A percentile compares a stretch with the other conserved stretches of the same genome.
Conservation (phyloP, 2,113 vertebrate species). For the Monopterus albus region DNA sequence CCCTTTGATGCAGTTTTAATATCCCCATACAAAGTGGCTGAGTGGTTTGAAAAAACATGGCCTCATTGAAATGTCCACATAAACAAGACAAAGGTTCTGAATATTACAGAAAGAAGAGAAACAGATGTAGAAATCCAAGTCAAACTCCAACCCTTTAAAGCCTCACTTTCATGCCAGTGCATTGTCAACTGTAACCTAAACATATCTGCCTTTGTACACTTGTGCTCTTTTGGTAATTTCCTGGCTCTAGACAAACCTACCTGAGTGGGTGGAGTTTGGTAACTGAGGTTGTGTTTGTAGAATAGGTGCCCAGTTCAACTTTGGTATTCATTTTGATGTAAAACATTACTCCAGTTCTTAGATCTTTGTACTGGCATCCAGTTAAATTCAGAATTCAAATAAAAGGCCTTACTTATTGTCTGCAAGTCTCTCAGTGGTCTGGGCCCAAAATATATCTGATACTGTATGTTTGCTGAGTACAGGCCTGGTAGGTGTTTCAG, state of each 20-base stretch:
- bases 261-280: background rate
- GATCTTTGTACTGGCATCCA: too few species aligned
- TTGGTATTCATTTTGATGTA: background rate
- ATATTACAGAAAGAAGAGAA: constrained; percentile 1
- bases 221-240: background rate
- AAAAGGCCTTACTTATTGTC: too few species aligned
- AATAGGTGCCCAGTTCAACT: background rate
- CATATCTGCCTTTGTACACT: background rate
- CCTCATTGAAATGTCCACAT: background rate
- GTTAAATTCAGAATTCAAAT: too few species aligned
- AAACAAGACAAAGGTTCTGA: background rate
- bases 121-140: constrained; percentile 1
- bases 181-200: background rate
- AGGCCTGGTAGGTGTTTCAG: too few species aligned
- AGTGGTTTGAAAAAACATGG: background rate
- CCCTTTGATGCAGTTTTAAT: too few species aligned
- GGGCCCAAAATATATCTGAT: too few species aligned
- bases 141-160: background rate
- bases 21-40: background rate
- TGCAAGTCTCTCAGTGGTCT: too few species aligned
- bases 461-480: too few species aligned
- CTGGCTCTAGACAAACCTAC: background rate
- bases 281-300: background rate
- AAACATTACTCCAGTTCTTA: too few species aligned
- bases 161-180: background rate